Evolutionary conservation across 35 echinoderm and acorn worm species (phyloP), one percentile per base, ranked within the genome.

Genomic region (Holothuria glaberrima): DNA sequence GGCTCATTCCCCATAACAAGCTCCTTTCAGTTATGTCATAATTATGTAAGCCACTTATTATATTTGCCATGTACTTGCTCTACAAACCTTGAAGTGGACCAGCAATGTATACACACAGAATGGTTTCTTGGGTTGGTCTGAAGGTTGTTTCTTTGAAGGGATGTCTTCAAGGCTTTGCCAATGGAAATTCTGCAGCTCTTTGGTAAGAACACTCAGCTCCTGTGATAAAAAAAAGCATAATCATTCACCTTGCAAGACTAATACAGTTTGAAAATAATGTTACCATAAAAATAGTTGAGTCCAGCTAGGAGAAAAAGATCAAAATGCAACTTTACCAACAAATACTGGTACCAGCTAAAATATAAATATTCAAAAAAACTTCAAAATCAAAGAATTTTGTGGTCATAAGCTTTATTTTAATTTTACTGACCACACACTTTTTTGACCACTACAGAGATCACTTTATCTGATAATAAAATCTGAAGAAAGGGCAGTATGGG

Each of bases 131-230:
- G 83, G 83, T 28, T 35, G 60, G 6, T 86, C 83, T 21, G 83
- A 16, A 32, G 58, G 48, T 20, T 83, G 31, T 10, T 46, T 67
- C 36, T 57, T 64, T 48, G 63, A 35, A 22, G 59, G 48, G 16
- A 86, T 6, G 64, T 86, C 38, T 59, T 86, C 83, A 12, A 86
- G 26, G 34, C 83, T 86, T 28, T 58, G 83, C 83, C 83, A 86
- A 27, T 31, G 41, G 28, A 41, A 59, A 69, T 86, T 86, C 83
- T 86, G 59, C 14, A 86, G 22, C 35, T 86, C 83, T 31, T 86
- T 86, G 30, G 31, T 68, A 17, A 86, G 60, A 25, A 86, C 60
- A 0, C 12, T 86, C 18, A 86, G 63, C 48, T 86, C 83, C 83
- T 86, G 83, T 12, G n/a, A 65, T 19, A 35, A 46, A 29, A 18